Conservation (phyloP, 2,888 invertebrate species). For the Hofmannophila pseudospretella region DNA sequence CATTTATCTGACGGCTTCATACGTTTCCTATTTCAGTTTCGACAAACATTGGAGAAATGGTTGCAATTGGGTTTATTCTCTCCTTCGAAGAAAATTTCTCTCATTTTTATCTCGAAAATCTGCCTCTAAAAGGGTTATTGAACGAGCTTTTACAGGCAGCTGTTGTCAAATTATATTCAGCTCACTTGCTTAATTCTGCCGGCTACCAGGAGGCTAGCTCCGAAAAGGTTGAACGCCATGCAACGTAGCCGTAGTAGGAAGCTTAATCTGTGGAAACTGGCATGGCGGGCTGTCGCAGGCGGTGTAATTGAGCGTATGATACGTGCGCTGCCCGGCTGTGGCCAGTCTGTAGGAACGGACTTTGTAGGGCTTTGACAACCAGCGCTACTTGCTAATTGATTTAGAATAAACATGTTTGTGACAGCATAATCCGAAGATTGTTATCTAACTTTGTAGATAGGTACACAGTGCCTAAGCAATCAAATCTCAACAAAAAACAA, state of each 20-base stretch:
- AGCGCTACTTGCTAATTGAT: slow-evolving; percentile 4
- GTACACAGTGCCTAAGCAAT: too few relatives aligned
- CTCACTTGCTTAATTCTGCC: slow-evolving; percentile 21
- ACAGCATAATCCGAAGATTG: neutral
- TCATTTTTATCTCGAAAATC: slow-evolving; percentile 2
- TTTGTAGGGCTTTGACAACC: slow-evolving; percentile 33
- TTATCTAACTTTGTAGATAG: neutral
- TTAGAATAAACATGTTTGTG: slow-evolving; percentile 2
- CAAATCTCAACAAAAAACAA: too few relatives aligned
- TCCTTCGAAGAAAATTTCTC: neutral
- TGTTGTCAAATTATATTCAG: slow-evolving; percentile 16
- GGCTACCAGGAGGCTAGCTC: slow-evolving; percentile 18
- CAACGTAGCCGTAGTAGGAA: slow-evolving; percentile 20
- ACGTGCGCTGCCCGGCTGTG: slow-evolving; percentile 53
- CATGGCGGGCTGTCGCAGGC: slow-evolving; percentile 25
- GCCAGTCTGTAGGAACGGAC: slow-evolving; percentile 46
- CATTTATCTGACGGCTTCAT: neutral
- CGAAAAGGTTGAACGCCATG: slow-evolving; percentile 21
- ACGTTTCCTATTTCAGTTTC: neutral
- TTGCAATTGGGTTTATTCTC: slow-evolving; percentile 4
- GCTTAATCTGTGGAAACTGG: slow-evolving; percentile 16
- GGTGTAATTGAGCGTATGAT: slow-evolving; percentile 69
- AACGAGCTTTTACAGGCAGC: slow-evolving; percentile 8
- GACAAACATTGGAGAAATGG: neutral
- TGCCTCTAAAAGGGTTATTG: neutral